Base-by-base conservation (phyloP, 2,113 vertebrate genomes). In the Rhagologus leucostigma region DNA sequence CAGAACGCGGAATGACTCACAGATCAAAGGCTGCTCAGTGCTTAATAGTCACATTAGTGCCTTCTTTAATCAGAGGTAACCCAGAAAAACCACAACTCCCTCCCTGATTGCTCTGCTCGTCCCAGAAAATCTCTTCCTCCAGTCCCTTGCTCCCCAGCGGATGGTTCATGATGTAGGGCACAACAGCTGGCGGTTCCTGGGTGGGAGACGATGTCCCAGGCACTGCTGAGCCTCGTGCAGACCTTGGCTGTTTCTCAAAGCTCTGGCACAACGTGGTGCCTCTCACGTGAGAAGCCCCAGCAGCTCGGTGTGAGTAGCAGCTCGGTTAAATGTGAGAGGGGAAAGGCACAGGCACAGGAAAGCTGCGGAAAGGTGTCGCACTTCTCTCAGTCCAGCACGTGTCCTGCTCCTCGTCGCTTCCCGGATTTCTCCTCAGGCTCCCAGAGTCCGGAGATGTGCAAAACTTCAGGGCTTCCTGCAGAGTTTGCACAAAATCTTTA, bases 11-110 rank as follows among this genome's bases (percentile, higher is more conserved):
- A 62, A 9, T 55, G 88, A 86, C 23, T 89, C 79, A 39, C 63
- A 93, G 93, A 97, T 94, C 92, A 97, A 96, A 94, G 88, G 76
- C 88, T 90, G 64, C 68, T 96, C 87, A 7, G n/a, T 49, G 69
- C 37, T 90, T 57, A 59, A 60, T 10, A 70, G 47, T 49, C 90
- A 78, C 73, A 68, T 81, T 49, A 74, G 39, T 10, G 60, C 59
- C 62, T 94, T 69, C 59, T 76, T 6, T 35, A 77, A 83, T 69
- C 79, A 92, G 71, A 86, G 37, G 69, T 42, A 96, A 95, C 96
- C 94, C 80, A 97, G 96, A 93, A 96, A 90, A 96, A 71, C 86
- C 33, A 84, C 86, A 29, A 4, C 67, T 84, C 42, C n/a, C 65
- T 50, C 16, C 6, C 70, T 67, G 64, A 75, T 89, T 63, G 39